Conservation (phyloP, 2,888 invertebrate species). For the Drosophila rellima region DNA sequence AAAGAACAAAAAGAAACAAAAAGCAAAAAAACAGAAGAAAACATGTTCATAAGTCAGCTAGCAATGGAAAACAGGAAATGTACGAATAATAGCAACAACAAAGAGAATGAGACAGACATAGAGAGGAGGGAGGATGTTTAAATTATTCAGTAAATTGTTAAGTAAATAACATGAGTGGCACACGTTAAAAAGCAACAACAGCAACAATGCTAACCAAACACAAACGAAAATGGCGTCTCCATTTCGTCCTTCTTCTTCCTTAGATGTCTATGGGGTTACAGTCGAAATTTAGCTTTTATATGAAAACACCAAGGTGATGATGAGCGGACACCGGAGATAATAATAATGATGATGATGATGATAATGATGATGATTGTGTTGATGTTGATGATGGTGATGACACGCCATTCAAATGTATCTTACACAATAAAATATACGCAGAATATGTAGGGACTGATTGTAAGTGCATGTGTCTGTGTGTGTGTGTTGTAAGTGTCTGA, state of each 20-base stretch:
- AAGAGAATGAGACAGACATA: background rate
- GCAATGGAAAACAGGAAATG: constrained; percentile 55
- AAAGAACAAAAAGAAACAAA: constrained; percentile 11
- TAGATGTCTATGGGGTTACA: constrained; percentile 31
- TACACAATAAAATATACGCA: constrained; percentile 73
- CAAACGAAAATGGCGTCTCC: constrained; percentile 36
- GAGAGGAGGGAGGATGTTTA: constrained; percentile 49
- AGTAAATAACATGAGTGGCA: constrained; percentile 75
- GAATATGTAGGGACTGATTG: background rate
- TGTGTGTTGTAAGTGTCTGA: background rate
- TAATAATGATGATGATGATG: constrained; percentile 22
- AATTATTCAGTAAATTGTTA: constrained; percentile 82
- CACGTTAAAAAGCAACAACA: constrained; percentile 69
- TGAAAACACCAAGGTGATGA: constrained; percentile 41
- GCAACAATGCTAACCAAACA: constrained; percentile 35
- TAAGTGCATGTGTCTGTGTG: background rate
- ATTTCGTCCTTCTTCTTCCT: constrained; percentile 13
- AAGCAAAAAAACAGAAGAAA: constrained; percentile 7
- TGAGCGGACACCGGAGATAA: constrained; percentile 41
- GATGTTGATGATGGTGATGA: constrained; percentile 48
- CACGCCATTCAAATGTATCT: constrained; percentile 54
- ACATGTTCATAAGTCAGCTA: constrained; percentile 67
- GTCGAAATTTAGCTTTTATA: constrained; percentile 47
- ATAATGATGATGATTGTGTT: constrained; percentile 36
- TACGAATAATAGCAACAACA: constrained; percentile 41